phyloP scores from a whole-genome alignment of 2,797 vertebrate species.

The Martes flavigula region DNA sequence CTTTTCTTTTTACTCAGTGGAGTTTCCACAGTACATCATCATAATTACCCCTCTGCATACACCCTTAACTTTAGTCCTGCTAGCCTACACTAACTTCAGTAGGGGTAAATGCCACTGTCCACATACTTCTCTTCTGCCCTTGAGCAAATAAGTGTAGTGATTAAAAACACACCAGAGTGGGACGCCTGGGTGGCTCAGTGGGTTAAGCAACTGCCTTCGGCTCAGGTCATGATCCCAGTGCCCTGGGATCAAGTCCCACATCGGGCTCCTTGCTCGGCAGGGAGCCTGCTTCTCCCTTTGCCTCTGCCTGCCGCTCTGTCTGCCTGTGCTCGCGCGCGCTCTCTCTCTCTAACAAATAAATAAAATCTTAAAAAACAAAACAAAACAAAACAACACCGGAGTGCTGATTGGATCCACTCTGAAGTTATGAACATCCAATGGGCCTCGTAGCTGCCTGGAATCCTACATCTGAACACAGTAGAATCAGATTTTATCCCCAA shows the following conservation, averaged over 20 bases:
- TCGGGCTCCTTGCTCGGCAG: no score
- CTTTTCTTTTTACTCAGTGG: background rate
- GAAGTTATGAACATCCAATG: background rate
- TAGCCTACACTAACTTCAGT: background rate
- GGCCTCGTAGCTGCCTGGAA: background rate
- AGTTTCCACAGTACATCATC: background rate
- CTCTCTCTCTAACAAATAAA: no score
- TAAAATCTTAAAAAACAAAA: no score
- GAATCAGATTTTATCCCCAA: background rate
- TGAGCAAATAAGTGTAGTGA: background rate
- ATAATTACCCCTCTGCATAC: background rate
- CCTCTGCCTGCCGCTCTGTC: no score
- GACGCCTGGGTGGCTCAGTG: no score
- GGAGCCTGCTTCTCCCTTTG: no score
- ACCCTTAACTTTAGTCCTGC: background rate
- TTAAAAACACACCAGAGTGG: background rate
- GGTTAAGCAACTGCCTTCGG: no score
- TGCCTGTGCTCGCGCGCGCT: no score
- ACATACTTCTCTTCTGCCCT: background rate
- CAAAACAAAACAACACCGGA: no score
- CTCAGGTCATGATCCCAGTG: no score
- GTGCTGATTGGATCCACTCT: background rate
- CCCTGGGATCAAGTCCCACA: no score
- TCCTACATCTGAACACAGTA: background rate
- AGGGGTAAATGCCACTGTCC: background rate